Percentiles rank a stretch among this genome's conserved stretches.
Conservation (phyloP, 2,113 vertebrate genomes). For the Rattus norvegicus region DNA sequence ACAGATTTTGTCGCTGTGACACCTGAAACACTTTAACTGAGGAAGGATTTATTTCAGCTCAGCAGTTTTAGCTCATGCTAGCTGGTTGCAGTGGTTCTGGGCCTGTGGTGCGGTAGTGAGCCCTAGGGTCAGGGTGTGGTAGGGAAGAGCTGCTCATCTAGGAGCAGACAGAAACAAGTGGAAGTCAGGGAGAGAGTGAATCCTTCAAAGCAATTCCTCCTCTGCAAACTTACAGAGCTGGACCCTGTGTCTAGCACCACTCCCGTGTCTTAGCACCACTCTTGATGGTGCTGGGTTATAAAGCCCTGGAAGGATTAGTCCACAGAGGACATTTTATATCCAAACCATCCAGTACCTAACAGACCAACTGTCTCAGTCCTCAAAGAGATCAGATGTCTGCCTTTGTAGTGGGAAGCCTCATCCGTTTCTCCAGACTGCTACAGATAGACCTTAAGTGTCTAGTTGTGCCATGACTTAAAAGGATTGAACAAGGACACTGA, state of each 20-base stretch:
- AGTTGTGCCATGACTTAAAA: slow-evolving; percentile 31
- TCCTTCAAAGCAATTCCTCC: background rate
- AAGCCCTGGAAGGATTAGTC: background rate
- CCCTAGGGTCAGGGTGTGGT: background rate
- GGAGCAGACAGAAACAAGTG: background rate
- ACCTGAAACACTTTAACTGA: background rate
- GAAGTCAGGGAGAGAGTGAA: no score
- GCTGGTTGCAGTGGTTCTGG: background rate
- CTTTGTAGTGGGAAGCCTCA: background rate
- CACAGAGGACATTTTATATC: background rate
- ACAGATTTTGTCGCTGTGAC: background rate
- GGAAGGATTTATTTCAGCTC: background rate
- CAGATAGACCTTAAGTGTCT: background rate
- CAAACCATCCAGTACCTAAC: background rate
- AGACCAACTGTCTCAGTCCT: background rate
- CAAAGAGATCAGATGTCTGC: background rate
- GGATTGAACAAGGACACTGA: background rate
- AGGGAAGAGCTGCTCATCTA: background rate
- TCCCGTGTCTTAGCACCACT: background rate
- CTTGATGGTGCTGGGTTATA: background rate
- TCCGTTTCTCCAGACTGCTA: background rate
- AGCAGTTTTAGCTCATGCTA: no score
- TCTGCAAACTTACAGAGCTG: background rate
- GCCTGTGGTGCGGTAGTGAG: background rate
- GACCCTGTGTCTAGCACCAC: background rate